Evolutionary conservation across 1,140 invertebrate genomes (phyloP), one percentile per base, ranked within the genome.

Genomic region (Ectropis grisescens): DNA sequence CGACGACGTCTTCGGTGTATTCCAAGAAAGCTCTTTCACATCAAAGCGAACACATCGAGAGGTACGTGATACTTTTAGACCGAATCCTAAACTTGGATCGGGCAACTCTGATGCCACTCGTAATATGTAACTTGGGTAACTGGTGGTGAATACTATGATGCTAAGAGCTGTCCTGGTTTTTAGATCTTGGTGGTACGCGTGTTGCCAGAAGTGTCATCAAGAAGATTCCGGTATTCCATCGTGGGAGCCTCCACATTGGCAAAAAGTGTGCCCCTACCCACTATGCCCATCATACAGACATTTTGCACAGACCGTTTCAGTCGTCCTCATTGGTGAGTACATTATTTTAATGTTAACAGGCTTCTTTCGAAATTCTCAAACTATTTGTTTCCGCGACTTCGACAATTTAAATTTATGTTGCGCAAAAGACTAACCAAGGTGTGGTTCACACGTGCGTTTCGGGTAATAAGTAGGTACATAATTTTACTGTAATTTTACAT

Each of bases 261-360:
- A 87, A 43, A 87, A 85, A 67, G 74, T 91, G 38, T 93, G 91
- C 58, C 92, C 92, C 0, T 91, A 91, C 53, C 92, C 92, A 11
- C 87, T 93, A 57, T 93, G 91, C 57, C 91, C 91, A 2, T 90
- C 89, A 1, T 93, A 91, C 65, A 83, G 91, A 32, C 90, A 91
- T 59, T 89, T 93, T 55, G 90, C 91, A 2, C 84, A 91, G 30
- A 79, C 91, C 1, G 25, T 92, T 13, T 86, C 90, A 24, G 74
- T 92, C 6, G 78, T 89, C 37, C 55, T 91, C 14, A 86, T 92
- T 48, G 86, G 85, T 86, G 58, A 81, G 67, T 59, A 3, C 16
- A 19, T n/a, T n/a, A n/a, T n/a, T n/a, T n/a, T n/a, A n/a, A n/a
- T n/a, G n/a, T n/a, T n/a, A n/a, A n/a, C n/a, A n/a, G n/a, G n/a